Evolutionary conservation across 2,797 vertebrate genomes (phyloP).

Genomic region (Leptatherina wallacei): DNA sequence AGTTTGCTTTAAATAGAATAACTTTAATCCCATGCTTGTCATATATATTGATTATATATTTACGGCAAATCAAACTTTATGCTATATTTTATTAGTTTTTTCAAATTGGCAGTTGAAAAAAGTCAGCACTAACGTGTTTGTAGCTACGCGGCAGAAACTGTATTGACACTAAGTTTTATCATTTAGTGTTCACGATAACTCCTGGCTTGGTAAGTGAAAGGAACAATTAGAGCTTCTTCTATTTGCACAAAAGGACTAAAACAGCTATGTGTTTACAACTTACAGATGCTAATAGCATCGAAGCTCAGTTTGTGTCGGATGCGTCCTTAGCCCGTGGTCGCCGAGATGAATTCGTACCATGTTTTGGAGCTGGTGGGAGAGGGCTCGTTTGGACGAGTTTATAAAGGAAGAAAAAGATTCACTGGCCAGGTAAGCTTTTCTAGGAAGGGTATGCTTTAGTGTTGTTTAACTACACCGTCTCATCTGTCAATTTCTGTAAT

Average conservation of each 20-base stretch:
- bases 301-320: not conserved
- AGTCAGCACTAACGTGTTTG: slow-evolving; percentile 28
- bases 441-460: not conserved
- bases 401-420: slow-evolving; percentile 90
- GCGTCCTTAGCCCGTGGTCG: not conserved
- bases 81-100: not conserved
- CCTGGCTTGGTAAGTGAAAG: not conserved
- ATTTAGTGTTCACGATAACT: not conserved
- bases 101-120: slow-evolving; percentile 47
- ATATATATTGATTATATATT: accelerated
- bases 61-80: not conserved
- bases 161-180: not conserved
- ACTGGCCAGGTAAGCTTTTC: slow-evolving; percentile 88
- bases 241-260: not conserved
- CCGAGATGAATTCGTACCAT: slow-evolving; percentile 89
- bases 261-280: not conserved
- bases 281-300: not conserved
- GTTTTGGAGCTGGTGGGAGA: slow-evolving; percentile 92
- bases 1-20: accelerated
- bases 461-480: not conserved
- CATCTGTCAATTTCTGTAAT: slow-evolving; percentile 8
- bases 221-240: not conserved
- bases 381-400: slow-evolving; percentile 94
- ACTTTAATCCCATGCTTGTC: accelerated
- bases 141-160: slow-evolving; percentile 14